Conservation (phyloP, 2,888 invertebrate species). For the Nephrotoma guestfalica region DNA sequence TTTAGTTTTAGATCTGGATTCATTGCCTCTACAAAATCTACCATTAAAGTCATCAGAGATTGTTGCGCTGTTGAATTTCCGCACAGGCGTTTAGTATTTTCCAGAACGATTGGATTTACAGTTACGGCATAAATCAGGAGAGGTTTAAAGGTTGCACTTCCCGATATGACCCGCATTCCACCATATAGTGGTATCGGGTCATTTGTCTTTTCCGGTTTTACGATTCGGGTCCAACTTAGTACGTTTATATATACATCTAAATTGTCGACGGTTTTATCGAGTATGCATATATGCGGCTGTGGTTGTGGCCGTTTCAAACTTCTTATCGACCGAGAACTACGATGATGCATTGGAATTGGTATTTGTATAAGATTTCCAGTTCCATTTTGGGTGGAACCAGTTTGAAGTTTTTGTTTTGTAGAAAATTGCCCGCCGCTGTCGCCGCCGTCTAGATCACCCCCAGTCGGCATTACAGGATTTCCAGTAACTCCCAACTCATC, state of each 20-base stretch:
- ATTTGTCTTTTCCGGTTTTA: slow-evolving; percentile 46
- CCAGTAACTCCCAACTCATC: neutral
- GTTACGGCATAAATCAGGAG: slow-evolving; percentile 55
- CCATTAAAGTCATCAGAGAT: slow-evolving; percentile 49
- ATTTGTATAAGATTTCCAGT: slow-evolving; percentile 28
- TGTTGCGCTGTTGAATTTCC: slow-evolving; percentile 47
- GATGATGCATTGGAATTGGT: slow-evolving; percentile 32
- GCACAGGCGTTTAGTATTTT: slow-evolving; percentile 52
- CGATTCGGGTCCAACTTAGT: slow-evolving; percentile 57
- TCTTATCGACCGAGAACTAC: slow-evolving; percentile 44
- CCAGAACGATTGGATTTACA: slow-evolving; percentile 56
- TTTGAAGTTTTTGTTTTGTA: neutral
- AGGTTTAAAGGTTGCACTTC: slow-evolving; percentile 16
- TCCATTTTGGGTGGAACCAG: neutral
- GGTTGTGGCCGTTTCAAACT: slow-evolving; percentile 55
- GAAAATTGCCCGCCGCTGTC: neutral
- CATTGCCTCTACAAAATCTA: slow-evolving; percentile 60
- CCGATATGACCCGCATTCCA: slow-evolving; percentile 45
- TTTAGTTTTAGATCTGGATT: slow-evolving; percentile 47
- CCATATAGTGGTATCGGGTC: slow-evolving; percentile 56
- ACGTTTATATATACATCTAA: slow-evolving; percentile 49
- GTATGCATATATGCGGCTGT: slow-evolving; percentile 61
- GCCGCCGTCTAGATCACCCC: neutral
- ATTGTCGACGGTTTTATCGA: slow-evolving; percentile 37
- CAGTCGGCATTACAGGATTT: neutral